Evolutionary conservation across 2,113 vertebrate species (phyloP), one percentile per base, ranked within the genome.

Genomic region (Oncorhynchus masou): DNA sequence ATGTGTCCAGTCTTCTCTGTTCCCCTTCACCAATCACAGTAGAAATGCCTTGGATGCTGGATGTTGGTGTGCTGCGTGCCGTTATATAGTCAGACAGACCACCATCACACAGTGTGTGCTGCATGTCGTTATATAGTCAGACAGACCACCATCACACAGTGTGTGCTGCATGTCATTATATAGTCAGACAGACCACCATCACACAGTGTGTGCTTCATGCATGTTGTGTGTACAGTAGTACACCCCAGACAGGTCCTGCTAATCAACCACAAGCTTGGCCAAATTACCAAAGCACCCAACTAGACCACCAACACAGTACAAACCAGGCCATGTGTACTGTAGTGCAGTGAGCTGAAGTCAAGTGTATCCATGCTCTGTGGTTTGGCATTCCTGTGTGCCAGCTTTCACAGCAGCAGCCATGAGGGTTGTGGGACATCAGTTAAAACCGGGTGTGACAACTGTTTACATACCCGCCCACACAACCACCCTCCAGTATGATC

Each of bases 391-490:
- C 51, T 19, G 49, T 29, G 67, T 27, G 20, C 16, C 79, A 0
- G 45, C 48, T 76, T 77, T 49, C 3, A 29, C 81, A 67, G 74
- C 71, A 79, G 72, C 12, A 27, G 29, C 82, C 74, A 72, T 68
- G 48, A 64, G 70, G 39, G 65, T 22, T 80, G 75, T 5, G 74
- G 77, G 66, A 20, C 0, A 27, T 49, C 31, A 49, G 62, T 51
- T 31, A 5, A 78, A 84, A 83, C 68, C 70, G 51, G 70, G 66
- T 48, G n/a, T 67, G 79, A 85, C 78, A 78, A 81, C n/a, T 70
- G 78, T 87, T 91, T 86, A 88, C 82, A 82, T 74, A 73, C 72
- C 68, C 12, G 48, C 71, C 62, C 77, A 79, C 79, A 68, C 19
- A 4, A 51, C 51, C 4, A 45, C 39, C 9, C 9, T 16, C 54